Base-by-base conservation (phyloP, 2,797 vertebrate species). In the Glyptemys insculpta region DNA sequence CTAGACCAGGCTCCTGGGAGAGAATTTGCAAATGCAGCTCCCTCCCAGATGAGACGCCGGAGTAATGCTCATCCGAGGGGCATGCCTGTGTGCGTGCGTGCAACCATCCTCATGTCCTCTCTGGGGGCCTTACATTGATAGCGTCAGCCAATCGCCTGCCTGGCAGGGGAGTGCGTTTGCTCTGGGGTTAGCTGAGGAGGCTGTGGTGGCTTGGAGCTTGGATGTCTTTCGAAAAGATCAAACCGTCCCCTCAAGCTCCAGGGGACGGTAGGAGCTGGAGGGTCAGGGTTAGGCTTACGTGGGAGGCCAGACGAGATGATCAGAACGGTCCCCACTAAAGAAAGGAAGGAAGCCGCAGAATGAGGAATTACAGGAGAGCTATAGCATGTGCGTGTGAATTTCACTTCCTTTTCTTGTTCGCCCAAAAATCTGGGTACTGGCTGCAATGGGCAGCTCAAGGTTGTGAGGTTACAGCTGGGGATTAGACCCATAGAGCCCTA, bases 301-400 rank as follows among this genome's bases (percentile, higher is more conserved):
- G 53, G 53, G 53, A 54, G 53, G 3, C 56, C 56, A 3, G 56
- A 57, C 2, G 27, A 57, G 56, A 27, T 57, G 56, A 29, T 57
- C 56, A 29, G 56, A 12, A 57, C 5, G 27, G 56, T 12, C 27
- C 56, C 27, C 29, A 54, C 21, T 9, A 54, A 23, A 9, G 8
- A 54, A 54, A 29, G 23, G 27, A 29, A 27, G 12, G 12, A 57
- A 57, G 11, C 5, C 27, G 27, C 56, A 5, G 56, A 82, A 5
- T 0, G 0, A 16, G 53, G 3, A 95, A 89, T 83, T 81, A 83
- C 90, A 85, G 44, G 0, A 21, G 34, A 0, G 2, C 52, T 47
- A 15, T 16, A 86, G 15, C 14, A 72, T 9, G 81, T 79, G 95
- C 10, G 68, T 8, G 81, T 79, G 95, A 85, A 53, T 88, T 62